Conservation (phyloP, 2,113 vertebrate species). For the Notothenia rossii region DNA sequence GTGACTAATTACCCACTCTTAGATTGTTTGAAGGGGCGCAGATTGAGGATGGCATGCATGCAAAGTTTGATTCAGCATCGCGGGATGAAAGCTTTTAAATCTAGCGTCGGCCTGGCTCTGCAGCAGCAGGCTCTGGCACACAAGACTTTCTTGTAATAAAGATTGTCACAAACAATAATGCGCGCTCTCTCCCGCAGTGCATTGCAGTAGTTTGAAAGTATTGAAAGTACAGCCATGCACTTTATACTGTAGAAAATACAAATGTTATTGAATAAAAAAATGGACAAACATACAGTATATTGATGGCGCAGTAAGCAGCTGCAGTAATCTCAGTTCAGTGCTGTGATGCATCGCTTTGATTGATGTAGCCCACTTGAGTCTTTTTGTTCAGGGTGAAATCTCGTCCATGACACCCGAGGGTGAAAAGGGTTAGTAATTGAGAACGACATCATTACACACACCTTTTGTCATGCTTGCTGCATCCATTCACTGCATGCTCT, state of each 20-base stretch:
- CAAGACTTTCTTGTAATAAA: slow-evolving; percentile 54
- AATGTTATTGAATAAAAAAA: slow-evolving; percentile 25
- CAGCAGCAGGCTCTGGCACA: slow-evolving; percentile 61
- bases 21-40: slow-evolving; percentile 67
- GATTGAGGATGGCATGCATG: slow-evolving; percentile 69
- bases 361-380: slow-evolving; percentile 15
- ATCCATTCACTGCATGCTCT: slow-evolving; percentile 26
- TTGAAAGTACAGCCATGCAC: slow-evolving; percentile 6
- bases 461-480: slow-evolving; percentile 52
- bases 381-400: slow-evolving; percentile 39
- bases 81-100: slow-evolving; percentile 62
- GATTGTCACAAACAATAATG: slow-evolving; percentile 46
- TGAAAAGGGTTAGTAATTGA: slow-evolving; percentile 57
- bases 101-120: slow-evolving; percentile 44
- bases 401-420: slow-evolving; percentile 21
- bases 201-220: slow-evolving; percentile 35
- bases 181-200: slow-evolving; percentile 15
- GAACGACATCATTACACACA: slow-evolving; percentile 53
- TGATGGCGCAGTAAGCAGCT: slow-evolving; percentile 15
- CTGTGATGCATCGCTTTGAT: not conserved
- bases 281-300: slow-evolving; percentile 18
- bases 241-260: slow-evolving; percentile 16
- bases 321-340: slow-evolving; percentile 19
- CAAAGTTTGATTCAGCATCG: slow-evolving; percentile 76
- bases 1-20: slow-evolving; percentile 73